Evolutionary conservation across 2,113 vertebrate species (phyloP).

Genomic region (Cricetomys ansorgei): DNA sequence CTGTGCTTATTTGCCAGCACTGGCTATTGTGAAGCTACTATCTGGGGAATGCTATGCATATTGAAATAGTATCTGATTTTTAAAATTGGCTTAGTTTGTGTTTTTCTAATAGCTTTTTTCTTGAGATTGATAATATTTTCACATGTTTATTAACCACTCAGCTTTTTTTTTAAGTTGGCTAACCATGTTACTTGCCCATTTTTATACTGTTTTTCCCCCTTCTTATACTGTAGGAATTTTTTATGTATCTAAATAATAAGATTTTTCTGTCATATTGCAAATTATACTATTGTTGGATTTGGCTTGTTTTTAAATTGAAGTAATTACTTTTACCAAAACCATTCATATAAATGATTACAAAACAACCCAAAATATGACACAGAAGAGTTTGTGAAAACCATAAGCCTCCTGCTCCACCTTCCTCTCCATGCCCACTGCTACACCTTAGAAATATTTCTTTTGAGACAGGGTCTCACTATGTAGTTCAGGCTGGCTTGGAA

Average conservation of each 20-base stretch:
- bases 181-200: background rate
- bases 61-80: background rate
- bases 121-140: background rate
- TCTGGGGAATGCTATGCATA: background rate
- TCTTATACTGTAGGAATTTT: background rate
- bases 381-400: background rate
- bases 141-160: background rate
- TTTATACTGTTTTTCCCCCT: background rate
- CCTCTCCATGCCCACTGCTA: too few species aligned
- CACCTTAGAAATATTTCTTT: background rate
- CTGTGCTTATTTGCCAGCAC: background rate
- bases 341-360: background rate
- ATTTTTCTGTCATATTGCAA: background rate
- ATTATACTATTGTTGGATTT: background rate
- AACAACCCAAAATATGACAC: background rate
- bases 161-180: background rate
- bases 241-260: background rate
- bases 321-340: background rate
- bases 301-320: background rate
- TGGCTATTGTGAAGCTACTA: background rate
- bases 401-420: background rate
- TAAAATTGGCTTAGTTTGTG: background rate
- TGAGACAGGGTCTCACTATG: background rate
- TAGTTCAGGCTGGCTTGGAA: background rate
- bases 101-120: conserved; percentile 1